Evolutionary conservation across 2,888 invertebrate species (phyloP).

Genomic region (Punctoribates punctum): DNA sequence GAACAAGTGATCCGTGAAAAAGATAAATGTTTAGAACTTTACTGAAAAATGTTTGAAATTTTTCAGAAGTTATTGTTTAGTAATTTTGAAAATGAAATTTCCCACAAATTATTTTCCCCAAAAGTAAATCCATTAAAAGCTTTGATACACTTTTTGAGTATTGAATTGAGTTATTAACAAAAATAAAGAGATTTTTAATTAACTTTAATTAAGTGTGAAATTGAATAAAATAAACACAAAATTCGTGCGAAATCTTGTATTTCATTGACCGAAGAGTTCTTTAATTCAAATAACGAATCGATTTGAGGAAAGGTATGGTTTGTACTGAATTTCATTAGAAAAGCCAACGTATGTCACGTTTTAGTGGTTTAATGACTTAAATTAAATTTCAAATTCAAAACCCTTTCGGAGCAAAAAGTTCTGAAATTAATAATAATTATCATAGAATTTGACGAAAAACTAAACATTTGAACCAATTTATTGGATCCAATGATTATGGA

Average conservation of each 20-base stretch:
- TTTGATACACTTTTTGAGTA: too few relatives aligned
- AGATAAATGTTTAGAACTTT: too few relatives aligned
- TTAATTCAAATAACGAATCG: background rate
- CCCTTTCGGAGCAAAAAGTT: background rate
- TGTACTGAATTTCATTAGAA: background rate
- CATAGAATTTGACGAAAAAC: background rate
- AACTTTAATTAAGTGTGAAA: conserved; percentile 3
- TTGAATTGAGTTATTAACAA: too few relatives aligned
- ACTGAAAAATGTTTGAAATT: background rate
- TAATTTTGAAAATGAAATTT: background rate
- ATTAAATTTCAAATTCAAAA: background rate
- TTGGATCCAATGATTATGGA: too few relatives aligned
- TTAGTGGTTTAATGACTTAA: conserved; percentile 20
- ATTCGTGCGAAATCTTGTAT: conserved; percentile 15
- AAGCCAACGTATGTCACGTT: background rate
- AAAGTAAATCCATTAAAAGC: too few relatives aligned
- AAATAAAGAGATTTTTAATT: background rate
- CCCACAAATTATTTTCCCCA: background rate
- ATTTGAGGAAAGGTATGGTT: background rate
- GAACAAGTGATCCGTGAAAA: too few relatives aligned
- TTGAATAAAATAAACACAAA: conserved; percentile 1
- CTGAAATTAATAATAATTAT: background rate
- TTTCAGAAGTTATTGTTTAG: background rate
- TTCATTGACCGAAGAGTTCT: background rate
- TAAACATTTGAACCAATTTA: background rate